Percentiles rank a stretch among this genome's conserved stretches.
phyloP scores from a whole-genome alignment of 35 echinoderm and acorn worm species.

The Hemicentrotus pulcherrimus region DNA sequence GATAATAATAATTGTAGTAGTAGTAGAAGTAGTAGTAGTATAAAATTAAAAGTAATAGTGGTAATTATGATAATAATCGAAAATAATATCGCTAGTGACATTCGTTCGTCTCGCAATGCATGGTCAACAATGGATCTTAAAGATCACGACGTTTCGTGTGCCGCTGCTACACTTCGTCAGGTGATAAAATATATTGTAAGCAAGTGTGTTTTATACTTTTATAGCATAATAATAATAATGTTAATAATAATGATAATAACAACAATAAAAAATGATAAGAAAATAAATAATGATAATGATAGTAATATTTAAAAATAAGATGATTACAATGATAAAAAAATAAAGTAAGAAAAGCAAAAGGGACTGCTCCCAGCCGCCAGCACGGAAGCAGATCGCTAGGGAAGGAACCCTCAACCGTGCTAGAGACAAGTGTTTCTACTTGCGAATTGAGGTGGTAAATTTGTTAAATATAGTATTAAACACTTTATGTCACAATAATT shows the following conservation, averaged over 20 bases:
- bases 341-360: background rate
- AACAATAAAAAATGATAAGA: background rate
- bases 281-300: background rate
- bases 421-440: background rate
- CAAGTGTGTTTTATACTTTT: background rate
- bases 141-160: no score
- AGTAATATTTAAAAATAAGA: background rate
- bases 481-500: background rate
- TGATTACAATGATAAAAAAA: background rate
- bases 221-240: background rate
- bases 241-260: background rate
- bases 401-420: background rate
- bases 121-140: no score
- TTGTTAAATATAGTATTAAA: background rate
- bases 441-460: background rate
- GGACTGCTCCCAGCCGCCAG: conserved; percentile 11
- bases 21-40: background rate
- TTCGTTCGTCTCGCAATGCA: no score
- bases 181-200: background rate
- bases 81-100: no score
- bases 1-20: background rate
- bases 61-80: background rate
- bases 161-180: no score
- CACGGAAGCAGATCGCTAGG: background rate
- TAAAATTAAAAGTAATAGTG: background rate